phyloP scores from a whole-genome alignment of 2,113 vertebrate species.

The Phylloscopus trochilus region DNA sequence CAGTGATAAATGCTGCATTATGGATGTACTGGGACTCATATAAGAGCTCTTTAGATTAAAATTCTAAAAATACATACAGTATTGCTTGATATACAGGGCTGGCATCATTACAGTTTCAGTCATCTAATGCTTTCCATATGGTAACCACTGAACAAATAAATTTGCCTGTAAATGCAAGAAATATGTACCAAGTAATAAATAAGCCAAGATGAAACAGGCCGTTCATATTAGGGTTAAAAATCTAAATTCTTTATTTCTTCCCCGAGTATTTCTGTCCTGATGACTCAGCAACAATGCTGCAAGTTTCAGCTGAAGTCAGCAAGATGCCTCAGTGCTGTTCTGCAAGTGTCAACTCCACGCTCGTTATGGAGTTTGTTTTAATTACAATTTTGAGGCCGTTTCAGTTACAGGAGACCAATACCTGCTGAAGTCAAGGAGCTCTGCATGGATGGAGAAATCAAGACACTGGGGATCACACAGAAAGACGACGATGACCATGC shows the following conservation, averaged over 20 bases:
- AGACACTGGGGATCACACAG: rapidly evolving
- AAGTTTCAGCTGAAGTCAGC: neutral
- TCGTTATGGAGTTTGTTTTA: neutral
- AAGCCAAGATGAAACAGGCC: neutral
- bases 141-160: neutral
- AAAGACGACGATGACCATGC: rapidly evolving
- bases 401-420: neutral
- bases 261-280: neutral
- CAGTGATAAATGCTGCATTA: neutral
- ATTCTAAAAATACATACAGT: neutral
- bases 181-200: neutral
- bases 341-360: neutral
- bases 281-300: neutral
- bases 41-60: neutral
- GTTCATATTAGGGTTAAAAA: neutral
- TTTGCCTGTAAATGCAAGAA: neutral
- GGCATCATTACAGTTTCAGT: neutral
- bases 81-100: neutral
- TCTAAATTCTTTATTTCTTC: neutral
- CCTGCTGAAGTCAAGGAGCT: neutral
- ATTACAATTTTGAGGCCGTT: neutral
- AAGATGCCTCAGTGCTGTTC: neutral
- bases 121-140: conserved; percentile 26
- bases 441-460: neutral
- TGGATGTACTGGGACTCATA: neutral